Evolutionary conservation across 2,797 vertebrate genomes (phyloP).

Genomic region (Channa striata): DNA sequence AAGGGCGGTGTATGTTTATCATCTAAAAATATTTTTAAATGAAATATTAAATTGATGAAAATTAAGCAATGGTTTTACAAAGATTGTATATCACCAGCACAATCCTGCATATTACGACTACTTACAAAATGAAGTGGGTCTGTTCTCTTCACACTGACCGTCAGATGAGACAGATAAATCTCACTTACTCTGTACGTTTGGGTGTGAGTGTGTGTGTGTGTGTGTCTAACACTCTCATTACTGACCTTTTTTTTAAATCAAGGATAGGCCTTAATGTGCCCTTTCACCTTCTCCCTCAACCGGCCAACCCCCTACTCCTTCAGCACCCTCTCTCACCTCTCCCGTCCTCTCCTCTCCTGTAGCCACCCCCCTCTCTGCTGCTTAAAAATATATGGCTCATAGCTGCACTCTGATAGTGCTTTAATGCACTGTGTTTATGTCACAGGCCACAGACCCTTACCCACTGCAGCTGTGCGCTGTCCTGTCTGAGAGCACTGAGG

Average conservation of each 20-base stretch:
- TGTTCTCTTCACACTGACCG: slow-evolving; percentile 40
- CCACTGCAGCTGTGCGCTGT: slow-evolving; percentile 82
- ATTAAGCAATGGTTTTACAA: not conserved
- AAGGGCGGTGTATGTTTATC: slow-evolving; percentile 7
- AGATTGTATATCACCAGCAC: slow-evolving; percentile 16
- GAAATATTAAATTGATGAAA: not conserved
- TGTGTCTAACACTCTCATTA: slow-evolving; percentile 75
- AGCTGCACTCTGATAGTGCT: slow-evolving; percentile 81
- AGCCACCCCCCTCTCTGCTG: slow-evolving; percentile 64
- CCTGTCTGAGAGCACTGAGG: slow-evolving; percentile 63
- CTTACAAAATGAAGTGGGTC: slow-evolving; percentile 11
- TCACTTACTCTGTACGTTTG: slow-evolving; percentile 57
- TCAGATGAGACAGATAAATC: slow-evolving; percentile 63
- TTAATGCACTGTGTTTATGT: slow-evolving; percentile 86
- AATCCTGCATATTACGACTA: slow-evolving; percentile 22
- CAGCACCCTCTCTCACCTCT: slow-evolving; percentile 49
- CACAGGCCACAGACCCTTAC: slow-evolving; percentile 84
- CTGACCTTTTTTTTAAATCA: slow-evolving; percentile 81
- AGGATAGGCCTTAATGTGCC: slow-evolving; percentile 79
- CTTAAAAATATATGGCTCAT: slow-evolving; percentile 84
- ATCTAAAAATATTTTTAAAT: not conserved
- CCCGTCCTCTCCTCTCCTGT: slow-evolving; percentile 27
- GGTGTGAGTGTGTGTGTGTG: not conserved
- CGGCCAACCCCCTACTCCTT: slow-evolving; percentile 60
- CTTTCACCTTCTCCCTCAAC: slow-evolving; percentile 78